A percentile compares a stretch with the other conserved stretches of the same genome.
phyloP scores from a whole-genome alignment of 1,140 invertebrate genomes.

The Zaprionus lachaisei region DNA sequence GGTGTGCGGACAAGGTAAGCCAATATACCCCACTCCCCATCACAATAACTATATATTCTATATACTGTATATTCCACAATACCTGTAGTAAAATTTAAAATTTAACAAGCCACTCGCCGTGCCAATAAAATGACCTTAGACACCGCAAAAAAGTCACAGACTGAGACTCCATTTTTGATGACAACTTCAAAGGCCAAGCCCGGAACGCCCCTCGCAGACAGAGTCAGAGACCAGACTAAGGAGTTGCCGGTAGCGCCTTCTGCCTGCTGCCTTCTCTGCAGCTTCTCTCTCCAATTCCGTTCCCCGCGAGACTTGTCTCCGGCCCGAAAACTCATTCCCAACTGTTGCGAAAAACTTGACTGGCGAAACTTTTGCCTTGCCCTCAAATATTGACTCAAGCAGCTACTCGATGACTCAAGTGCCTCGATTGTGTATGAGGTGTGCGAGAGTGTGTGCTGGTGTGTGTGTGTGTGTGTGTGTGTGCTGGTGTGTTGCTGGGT shows the following conservation, averaged over 20 bases:
- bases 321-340: conserved; percentile 13
- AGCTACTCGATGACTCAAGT: conserved; percentile 53
- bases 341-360: conserved; percentile 61
- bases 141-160: conserved; percentile 9
- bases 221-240: conserved; percentile 21
- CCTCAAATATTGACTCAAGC: conserved; percentile 75
- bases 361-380: conserved; percentile 66
- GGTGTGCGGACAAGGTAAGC: conserved; percentile 3
- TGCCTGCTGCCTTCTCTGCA: not conserved
- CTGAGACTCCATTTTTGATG: conserved; percentile 32
- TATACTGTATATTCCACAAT: not conserved
- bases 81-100: conserved; percentile 44
- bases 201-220: conserved; percentile 47
- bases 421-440: conserved; percentile 20
- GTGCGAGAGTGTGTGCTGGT: conserved; percentile 22
- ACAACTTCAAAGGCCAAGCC: conserved; percentile 51
- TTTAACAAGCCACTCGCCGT: conserved; percentile 50
- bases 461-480: conserved; percentile 42
- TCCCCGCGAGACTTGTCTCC: conserved; percentile 11
- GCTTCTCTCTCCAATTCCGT: not conserved
- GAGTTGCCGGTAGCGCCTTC: conserved; percentile 7
- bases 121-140: conserved; percentile 48
- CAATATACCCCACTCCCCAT: not conserved
- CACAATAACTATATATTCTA: not conserved
- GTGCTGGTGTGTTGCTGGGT: conserved; percentile 36